A percentile compares a stretch with the other conserved stretches of the same genome.
Conservation (phyloP, 2,797 vertebrate species). For the Adelosebastes latens region DNA sequence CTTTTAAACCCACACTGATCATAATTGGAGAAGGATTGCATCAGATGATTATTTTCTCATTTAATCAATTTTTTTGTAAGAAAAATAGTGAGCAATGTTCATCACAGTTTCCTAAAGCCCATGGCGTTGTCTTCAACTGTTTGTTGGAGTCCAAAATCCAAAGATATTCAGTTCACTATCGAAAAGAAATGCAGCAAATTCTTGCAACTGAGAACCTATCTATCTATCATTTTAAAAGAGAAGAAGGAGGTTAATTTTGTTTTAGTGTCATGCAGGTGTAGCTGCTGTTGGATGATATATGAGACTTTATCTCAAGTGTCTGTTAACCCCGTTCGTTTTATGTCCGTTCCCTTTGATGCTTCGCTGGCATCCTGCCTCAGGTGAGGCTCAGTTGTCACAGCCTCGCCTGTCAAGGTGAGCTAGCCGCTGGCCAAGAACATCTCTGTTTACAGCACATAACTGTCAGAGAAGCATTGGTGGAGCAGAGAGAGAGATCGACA, state of each 20-base stretch:
- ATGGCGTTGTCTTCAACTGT: too few species aligned
- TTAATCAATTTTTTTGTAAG: neutral
- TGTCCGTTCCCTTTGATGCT: conserved; percentile 27
- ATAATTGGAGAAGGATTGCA: neutral
- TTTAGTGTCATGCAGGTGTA: neutral
- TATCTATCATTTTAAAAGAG: neutral
- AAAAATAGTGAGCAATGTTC: too few species aligned
- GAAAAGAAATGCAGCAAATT: neutral
- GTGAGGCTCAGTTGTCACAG: conserved; percentile 9
- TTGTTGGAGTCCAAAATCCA: too few species aligned
- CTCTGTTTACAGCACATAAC: conserved; percentile 20
- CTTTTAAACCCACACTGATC: neutral
- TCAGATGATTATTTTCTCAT: neutral
- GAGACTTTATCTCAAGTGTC: conserved; percentile 3
- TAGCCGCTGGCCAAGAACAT: conserved; percentile 6
- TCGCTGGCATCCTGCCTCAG: conserved; percentile 20
- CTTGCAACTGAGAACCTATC: neutral
- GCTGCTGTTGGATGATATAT: neutral
- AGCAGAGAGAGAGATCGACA: neutral
- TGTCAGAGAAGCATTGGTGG: neutral
- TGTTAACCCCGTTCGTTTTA: conserved; percentile 8
- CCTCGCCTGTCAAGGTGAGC: neutral
- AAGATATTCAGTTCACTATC: neutral
- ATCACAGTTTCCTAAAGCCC: too few species aligned
- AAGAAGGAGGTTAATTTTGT: neutral